Base-by-base conservation (phyloP, 2,113 vertebrate genomes). In the Brienomyrus brachyistius region DNA sequence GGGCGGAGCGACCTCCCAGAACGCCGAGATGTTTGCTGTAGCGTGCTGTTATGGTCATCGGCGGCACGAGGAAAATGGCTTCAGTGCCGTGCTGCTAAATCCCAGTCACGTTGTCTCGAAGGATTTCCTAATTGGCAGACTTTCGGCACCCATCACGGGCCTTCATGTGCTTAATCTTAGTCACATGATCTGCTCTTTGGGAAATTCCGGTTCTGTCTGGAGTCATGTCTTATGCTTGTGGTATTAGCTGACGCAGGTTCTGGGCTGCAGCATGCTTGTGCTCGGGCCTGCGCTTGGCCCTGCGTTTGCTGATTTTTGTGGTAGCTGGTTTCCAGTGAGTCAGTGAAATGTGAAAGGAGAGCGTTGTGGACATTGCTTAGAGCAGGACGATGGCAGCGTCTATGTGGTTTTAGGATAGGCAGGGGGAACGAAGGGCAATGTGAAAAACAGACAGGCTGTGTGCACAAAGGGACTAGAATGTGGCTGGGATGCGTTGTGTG, bases 1-100 rank as follows among this genome's bases (percentile, higher is more conserved):
- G 92, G 92, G 91, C 90, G 92, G 93, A 92, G 90, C 52, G 91
- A 90, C 89, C 92, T 91, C 91, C 92, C 92, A 88, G 90, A 89
- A 85, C 88, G 91, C 92, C 92, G 54, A 92, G 91, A 91, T 87
- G 88, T 91, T 91, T 89, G 90, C 80, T 45, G 91, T 92, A 92
- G 85, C n/a, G 3, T 84, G 23, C 82, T n/a, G 82, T 17, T 48
- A 47, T 3, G 40, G 82, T 43, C 48, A 82, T 5, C 62, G 62
- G n/a, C 27, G 10, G 62, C 27, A 0, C 3, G 56, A 17, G 85
- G 50, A 5, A 17, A 35, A 52, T 35, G 50, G 85, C 45, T 51
- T 52, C 23, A 54, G 5, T 27, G 8, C 50, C n/a, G 10, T 7
- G 47, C 40, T 35, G 23, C n/a, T 54, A 54, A 54, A 35, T 86